Conservation (phyloP, 2,888 invertebrate species). For the Amorpha juglandis region DNA sequence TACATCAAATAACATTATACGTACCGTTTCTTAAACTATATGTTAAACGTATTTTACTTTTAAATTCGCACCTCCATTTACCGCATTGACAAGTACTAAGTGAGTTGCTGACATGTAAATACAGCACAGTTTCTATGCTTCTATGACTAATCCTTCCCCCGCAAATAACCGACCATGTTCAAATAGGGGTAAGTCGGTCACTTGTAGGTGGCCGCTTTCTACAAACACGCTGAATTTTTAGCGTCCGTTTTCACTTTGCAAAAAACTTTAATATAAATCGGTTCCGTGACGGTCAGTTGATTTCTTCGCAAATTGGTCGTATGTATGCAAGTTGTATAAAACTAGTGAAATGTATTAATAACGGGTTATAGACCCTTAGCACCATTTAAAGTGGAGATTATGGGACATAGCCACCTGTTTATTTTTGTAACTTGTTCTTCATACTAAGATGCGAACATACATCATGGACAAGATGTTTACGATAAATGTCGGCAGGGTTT, state of each 20-base stretch:
- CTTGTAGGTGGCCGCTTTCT: slow-evolving; percentile 19
- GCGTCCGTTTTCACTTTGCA: slow-evolving; percentile 13
- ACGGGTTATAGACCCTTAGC: too few relatives aligned
- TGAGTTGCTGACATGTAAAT: background rate
- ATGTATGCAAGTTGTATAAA: background rate
- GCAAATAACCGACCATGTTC: slow-evolving; percentile 7
- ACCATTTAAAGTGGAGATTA: too few relatives aligned
- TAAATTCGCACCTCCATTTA: slow-evolving; percentile 8
- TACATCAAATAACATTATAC: background rate
- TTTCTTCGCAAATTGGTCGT: background rate
- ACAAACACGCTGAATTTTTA: slow-evolving; percentile 14
- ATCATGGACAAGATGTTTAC: background rate
- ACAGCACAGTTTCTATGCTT: slow-evolving; percentile 6
- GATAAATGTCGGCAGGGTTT: slow-evolving; percentile 1
- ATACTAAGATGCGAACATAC: too few relatives aligned
- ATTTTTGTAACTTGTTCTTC: background rate
- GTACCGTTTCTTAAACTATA: background rate
- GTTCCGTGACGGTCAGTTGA: background rate
- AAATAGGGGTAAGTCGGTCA: slow-evolving; percentile 20
- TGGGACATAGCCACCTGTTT: too few relatives aligned
- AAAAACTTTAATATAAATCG: background rate
- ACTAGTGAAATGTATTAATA: too few relatives aligned
- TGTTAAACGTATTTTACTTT: background rate
- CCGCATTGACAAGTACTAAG: slow-evolving; percentile 9
- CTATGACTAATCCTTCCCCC: slow-evolving; percentile 20